A percentile compares a stretch with the other conserved stretches of the same genome.
Conservation (phyloP, 2,888 invertebrate species). For the Himalopsyche anomala region DNA sequence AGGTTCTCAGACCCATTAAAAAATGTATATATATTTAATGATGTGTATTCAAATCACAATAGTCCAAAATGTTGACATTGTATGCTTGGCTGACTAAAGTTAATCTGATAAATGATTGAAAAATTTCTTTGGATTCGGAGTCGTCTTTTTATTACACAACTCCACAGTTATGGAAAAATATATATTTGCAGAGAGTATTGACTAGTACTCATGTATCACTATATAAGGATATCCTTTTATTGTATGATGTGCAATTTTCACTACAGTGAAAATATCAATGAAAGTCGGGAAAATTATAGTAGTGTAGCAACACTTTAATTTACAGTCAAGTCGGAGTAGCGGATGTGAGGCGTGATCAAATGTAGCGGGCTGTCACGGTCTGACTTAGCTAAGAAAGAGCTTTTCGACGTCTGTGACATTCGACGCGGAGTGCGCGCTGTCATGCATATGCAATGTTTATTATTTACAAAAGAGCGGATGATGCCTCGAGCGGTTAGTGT, state of each 20-base stretch:
- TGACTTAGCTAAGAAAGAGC: conserved; percentile 48
- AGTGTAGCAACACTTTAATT: conserved; percentile 46
- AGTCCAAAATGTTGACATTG: too few relatives aligned
- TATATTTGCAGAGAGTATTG: too few relatives aligned
- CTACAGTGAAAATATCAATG: conserved; percentile 14
- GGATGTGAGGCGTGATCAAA: conserved; percentile 60
- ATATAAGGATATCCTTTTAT: neutral
- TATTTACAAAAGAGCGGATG: conserved; percentile 59
- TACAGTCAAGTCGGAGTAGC: conserved; percentile 41
- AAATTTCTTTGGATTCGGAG: too few relatives aligned
- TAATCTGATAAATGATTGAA: too few relatives aligned
- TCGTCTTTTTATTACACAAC: too few relatives aligned
- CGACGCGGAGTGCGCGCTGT: conserved; percentile 61
- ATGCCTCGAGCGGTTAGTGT: conserved; percentile 54
- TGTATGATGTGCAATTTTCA: neutral
- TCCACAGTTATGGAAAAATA: too few relatives aligned
- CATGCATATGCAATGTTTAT: conserved; percentile 62
- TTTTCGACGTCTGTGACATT: conserved; percentile 56
- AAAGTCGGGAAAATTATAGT: conserved; percentile 1
- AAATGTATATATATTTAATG: too few relatives aligned
- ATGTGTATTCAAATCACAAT: too few relatives aligned
- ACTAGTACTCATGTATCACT: too few relatives aligned
- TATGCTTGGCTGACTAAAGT: too few relatives aligned
- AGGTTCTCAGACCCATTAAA: too few relatives aligned
- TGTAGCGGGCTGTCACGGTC: conserved; percentile 57